Evolutionary conservation across 2,888 invertebrate species (phyloP), one percentile per base, ranked within the genome.

Genomic region (Cosmia pyralina): DNA sequence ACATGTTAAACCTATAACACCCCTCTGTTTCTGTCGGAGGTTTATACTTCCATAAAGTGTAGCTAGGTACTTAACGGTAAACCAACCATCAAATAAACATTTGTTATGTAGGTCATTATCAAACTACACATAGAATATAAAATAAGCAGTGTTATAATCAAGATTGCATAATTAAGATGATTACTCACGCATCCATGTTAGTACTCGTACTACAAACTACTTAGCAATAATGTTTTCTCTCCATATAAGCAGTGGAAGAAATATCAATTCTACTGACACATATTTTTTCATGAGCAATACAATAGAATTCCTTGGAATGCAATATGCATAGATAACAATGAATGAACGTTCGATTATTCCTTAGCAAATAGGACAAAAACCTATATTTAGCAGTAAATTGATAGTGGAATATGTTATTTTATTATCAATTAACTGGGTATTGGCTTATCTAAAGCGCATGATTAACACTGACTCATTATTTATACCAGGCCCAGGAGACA

Each of bases 401-500:
- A 82, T 82, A 83, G 83, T 55, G 58, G 38, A 58, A 57, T 46
- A 60, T 73, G 53, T 72, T 69, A 74, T 59, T 63, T 58, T 68
- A 78, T 82, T 87, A 87, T 87, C 74, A 87, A 86, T 88, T 84
- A 84, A 86, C 72, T 79, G 77, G 67, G 67, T 70, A 84, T 72
- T 82, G 77, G 76, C 81, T 86, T 89, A 90, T 90, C 89, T 90
- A 74, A 83, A 83, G 84, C 81, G 81, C 75, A 84, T 71, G 79
- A 88, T 87, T 83, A 83, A 86, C 83, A 85, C 72, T 91, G 90
- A 91, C 79, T 91, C 90, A 90, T 84, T 86, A 85, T 86, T 70
- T 76, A 78, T 69, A 69, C 53, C 53, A 60, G 59, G 7, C 48
- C 71, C 73, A 70, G 76, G 72, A 74, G 71, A 87, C 60, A 79